Evolutionary conservation across 2,888 invertebrate species (phyloP).

Genomic region (Cryptocephalus moraei): DNA sequence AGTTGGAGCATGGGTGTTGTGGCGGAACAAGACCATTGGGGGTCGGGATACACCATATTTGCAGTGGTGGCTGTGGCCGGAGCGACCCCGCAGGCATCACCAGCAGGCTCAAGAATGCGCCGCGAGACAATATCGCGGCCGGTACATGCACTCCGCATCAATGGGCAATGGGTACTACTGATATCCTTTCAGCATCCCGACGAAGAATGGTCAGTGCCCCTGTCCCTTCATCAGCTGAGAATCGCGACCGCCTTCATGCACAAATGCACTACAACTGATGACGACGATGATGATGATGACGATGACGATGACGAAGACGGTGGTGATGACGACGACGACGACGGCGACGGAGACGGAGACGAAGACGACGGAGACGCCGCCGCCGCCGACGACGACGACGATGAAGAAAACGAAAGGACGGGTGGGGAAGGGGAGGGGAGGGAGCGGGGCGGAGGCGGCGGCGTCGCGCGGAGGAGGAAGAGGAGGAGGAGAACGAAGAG

Average conservation of each 20-base stretch:
- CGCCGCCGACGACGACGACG: not conserved
- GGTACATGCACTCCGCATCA: slow-evolving; percentile 35
- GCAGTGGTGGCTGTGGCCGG: slow-evolving; percentile 21
- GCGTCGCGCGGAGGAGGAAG: too few species aligned
- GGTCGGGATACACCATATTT: slow-evolving; percentile 52
- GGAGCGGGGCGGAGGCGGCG: too few species aligned
- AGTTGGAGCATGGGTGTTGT: slow-evolving; percentile 52
- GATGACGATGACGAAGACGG: too few species aligned
- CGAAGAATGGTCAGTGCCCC: slow-evolving; percentile 14
- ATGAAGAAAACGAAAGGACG: too few species aligned
- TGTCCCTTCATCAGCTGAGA: slow-evolving; percentile 12
- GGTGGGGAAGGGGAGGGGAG: too few species aligned
- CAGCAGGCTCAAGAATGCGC: slow-evolving; percentile 30
- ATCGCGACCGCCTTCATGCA: slow-evolving; percentile 16
- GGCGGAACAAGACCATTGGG: slow-evolving; percentile 43
- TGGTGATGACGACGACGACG: too few species aligned
- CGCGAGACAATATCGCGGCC: slow-evolving; percentile 33
- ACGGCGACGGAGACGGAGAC: not conserved
- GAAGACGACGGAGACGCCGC: not conserved
- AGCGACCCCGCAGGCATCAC: slow-evolving; percentile 25
- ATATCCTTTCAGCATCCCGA: slow-evolving; percentile 16
- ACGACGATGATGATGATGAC: slow-evolving; percentile 2
- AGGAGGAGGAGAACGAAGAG: too few species aligned
- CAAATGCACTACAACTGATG: slow-evolving; percentile 16
- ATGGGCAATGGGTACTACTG: slow-evolving; percentile 22